Conservation (phyloP, 2,888 invertebrate species). For the Sinhomidia bicolor region DNA sequence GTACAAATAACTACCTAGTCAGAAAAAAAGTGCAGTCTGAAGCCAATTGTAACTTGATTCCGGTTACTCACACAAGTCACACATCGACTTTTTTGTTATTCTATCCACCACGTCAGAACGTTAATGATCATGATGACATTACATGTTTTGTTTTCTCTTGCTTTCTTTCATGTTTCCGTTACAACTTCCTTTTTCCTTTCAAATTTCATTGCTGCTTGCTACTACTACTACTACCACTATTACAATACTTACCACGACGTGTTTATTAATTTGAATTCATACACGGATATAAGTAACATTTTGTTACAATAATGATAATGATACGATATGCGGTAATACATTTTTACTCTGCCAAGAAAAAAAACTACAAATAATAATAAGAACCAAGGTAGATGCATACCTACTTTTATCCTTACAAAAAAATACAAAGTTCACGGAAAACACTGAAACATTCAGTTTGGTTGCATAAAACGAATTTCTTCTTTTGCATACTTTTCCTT, state of each 20-base stretch:
- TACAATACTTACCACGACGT: constrained; percentile 21
- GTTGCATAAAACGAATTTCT: constrained; percentile 62
- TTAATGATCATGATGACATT: constrained; percentile 72
- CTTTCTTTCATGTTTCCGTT: constrained; percentile 29
- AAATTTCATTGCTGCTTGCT: background rate
- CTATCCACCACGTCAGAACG: constrained; percentile 56
- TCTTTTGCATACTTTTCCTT: constrained; percentile 54
- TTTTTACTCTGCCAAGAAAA: constrained; percentile 22
- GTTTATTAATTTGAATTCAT: constrained; percentile 51
- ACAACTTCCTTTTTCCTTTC: background rate
- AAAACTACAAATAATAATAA: constrained; percentile 24
- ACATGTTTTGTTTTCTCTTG: constrained; percentile 66
- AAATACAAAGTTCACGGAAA: constrained; percentile 29
- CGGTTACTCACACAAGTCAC: constrained; percentile 47
- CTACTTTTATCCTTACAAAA: background rate
- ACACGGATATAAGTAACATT: constrained; percentile 35
- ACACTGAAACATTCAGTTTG: background rate
- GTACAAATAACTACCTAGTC: constrained; percentile 40
- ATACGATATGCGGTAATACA: background rate
- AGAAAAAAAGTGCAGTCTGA: constrained; percentile 9
- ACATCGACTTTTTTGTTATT: constrained; percentile 60
- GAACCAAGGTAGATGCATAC: background rate
- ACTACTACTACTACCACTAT: background rate
- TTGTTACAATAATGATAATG: constrained; percentile 10
- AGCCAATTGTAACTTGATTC: constrained; percentile 51